phyloP scores from a whole-genome alignment of 2,113 vertebrate species.

The Crotophaga sulcirostris region DNA sequence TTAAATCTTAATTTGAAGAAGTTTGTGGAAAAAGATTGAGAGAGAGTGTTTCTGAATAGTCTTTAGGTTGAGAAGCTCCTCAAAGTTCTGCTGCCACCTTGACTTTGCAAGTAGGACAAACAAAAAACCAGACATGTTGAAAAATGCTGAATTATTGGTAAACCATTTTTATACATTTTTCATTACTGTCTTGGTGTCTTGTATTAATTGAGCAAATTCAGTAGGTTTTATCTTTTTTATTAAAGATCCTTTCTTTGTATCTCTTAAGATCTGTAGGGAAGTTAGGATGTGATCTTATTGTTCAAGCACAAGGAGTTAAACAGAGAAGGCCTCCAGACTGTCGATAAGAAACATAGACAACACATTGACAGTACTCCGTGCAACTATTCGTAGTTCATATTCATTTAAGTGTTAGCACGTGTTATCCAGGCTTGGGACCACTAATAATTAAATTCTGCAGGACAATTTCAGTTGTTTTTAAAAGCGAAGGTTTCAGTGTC shows the following conservation, averaged over 20 bases:
- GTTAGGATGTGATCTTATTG: background rate
- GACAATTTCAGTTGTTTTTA: background rate
- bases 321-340: background rate
- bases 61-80: background rate
- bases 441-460: background rate
- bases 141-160: background rate
- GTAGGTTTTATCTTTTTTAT: background rate
- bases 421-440: fast-evolving
- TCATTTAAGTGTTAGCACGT: background rate
- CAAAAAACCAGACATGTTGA: background rate
- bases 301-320: background rate
- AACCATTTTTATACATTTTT: background rate
- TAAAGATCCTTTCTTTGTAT: background rate
- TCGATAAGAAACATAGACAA: background rate
- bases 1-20: background rate
- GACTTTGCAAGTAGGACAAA: background rate
- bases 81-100: background rate
- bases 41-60: background rate
- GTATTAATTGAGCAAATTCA: background rate
- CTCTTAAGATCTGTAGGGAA: background rate
- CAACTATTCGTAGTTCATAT: background rate
- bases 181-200: fast-evolving
- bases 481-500: background rate
- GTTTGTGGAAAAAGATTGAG: background rate
- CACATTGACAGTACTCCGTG: fast-evolving